Percentiles rank a stretch among this genome's conserved stretches.
Evolutionary conservation across 2,888 invertebrate genomes (phyloP).

Genomic region (Zygothrica quintamaculata): DNA sequence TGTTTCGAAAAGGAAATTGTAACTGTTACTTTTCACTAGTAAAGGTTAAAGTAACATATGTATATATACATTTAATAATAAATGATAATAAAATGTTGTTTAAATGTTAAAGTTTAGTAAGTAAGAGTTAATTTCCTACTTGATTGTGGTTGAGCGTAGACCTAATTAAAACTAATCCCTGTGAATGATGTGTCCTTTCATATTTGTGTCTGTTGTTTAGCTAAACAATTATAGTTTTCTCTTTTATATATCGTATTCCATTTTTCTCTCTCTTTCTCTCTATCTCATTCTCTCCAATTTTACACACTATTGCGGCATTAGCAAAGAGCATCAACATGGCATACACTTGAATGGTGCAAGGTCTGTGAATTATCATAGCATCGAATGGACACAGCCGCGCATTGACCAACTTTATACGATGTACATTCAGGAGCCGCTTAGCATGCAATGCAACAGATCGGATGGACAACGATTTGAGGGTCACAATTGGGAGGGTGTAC

Average conservation of each 20-base stretch:
- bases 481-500: conserved; percentile 87
- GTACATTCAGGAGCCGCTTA: conserved; percentile 93
- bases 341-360: conserved; percentile 87
- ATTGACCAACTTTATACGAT: conserved; percentile 90
- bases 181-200: no score
- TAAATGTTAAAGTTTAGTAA: no score
- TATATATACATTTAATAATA: no score
- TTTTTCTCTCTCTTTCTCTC: neutral
- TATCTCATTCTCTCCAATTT: conserved; percentile 4
- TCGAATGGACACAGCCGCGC: conserved; percentile 93
- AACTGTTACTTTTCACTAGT: no score
- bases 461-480: conserved; percentile 95
- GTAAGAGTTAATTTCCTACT: no score
- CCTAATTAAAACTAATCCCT: no score
- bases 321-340: conserved; percentile 90
- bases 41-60: no score
- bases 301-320: conserved; percentile 82
- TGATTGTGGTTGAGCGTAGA: no score
- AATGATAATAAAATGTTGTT: no score
- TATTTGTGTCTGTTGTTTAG: no score
- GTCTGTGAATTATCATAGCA: conserved; percentile 91
- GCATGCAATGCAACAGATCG: conserved; percentile 98
- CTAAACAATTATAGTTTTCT: conserved; percentile 23
- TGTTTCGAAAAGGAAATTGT: no score
- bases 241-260: conserved; percentile 12